A percentile compares a stretch with the other conserved stretches of the same genome.
Conservation (phyloP, 2,113 vertebrate species). For the Microcebus griseorufus region DNA sequence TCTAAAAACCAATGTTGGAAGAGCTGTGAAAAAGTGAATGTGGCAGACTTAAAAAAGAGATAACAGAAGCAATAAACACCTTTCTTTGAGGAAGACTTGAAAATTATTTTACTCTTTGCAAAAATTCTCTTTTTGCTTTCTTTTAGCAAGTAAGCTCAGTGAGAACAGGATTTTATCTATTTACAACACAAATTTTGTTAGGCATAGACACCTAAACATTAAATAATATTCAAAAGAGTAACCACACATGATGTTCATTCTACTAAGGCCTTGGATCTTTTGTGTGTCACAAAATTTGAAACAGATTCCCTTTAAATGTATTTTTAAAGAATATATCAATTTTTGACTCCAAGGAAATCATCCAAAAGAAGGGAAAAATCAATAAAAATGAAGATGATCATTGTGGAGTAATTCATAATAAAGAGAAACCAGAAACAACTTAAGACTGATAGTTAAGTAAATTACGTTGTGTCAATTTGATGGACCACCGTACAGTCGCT, state of each 20-base stretch:
- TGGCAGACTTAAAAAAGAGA: neutral
- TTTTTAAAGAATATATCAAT: neutral
- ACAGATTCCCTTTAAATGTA: neutral
- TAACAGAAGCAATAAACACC: neutral
- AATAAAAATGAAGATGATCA: constrained; percentile 54
- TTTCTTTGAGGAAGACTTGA: neutral
- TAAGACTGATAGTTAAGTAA: constrained; percentile 55
- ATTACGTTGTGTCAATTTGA: constrained; percentile 69
- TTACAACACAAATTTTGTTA: neutral
- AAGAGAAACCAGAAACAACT: constrained; percentile 59
- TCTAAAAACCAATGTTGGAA: neutral
- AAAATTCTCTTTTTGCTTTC: neutral
- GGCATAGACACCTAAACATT: neutral
- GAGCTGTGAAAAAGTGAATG: neutral
- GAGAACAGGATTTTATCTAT: neutral
- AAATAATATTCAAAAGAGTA: neutral
- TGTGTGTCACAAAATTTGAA: neutral
- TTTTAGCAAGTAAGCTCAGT: neutral
- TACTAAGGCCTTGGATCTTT: neutral
- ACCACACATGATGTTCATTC: neutral
- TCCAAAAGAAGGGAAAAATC: constrained; percentile 14
- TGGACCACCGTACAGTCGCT: constrained; percentile 60
- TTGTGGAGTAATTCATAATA: constrained; percentile 57
- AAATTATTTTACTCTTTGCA: neutral
- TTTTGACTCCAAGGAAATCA: constrained; percentile 33